Conservation (phyloP, 2,888 invertebrate species). For the Desoria tigrina region DNA sequence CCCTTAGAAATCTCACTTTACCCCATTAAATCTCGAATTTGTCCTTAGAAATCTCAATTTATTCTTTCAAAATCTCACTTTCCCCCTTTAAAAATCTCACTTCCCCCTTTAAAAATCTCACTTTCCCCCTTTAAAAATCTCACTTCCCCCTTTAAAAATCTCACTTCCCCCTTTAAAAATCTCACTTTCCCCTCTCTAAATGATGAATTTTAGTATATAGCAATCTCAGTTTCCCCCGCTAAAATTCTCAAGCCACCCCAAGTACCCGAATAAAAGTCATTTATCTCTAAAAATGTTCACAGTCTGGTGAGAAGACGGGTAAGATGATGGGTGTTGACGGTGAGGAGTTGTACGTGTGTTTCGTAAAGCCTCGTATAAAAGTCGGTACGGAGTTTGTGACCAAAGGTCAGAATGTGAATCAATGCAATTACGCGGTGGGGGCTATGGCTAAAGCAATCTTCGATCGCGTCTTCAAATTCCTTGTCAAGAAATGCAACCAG, state of each 20-base stretch:
- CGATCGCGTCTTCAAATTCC: constrained; percentile 96
- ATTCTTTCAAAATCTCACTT: no score
- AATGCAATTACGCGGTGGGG: constrained; percentile 87
- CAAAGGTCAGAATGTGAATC: constrained; percentile 95
- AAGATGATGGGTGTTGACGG: constrained; percentile 87
- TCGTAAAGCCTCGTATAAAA: constrained; percentile 97
- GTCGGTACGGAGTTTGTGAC: constrained; percentile 99
- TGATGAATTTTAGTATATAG: neutral
- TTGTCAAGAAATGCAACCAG: constrained; percentile 99
- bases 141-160: no score
- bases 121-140: no score
- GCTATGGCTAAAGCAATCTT: constrained; percentile 96
- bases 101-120: no score
- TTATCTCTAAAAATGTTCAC: constrained; percentile 49
- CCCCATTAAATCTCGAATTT: no score
- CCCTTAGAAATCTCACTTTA: no score
- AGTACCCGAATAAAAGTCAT: neutral
- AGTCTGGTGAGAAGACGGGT: constrained; percentile 92
- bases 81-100: no score
- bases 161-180: no score
- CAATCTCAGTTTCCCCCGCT: no score
- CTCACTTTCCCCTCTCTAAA: no score
- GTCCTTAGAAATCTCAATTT: no score
- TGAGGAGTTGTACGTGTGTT: constrained; percentile 85
- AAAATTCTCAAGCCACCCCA: neutral